phyloP scores from a whole-genome alignment of 2,113 vertebrate species.

The Clupea harengus region DNA sequence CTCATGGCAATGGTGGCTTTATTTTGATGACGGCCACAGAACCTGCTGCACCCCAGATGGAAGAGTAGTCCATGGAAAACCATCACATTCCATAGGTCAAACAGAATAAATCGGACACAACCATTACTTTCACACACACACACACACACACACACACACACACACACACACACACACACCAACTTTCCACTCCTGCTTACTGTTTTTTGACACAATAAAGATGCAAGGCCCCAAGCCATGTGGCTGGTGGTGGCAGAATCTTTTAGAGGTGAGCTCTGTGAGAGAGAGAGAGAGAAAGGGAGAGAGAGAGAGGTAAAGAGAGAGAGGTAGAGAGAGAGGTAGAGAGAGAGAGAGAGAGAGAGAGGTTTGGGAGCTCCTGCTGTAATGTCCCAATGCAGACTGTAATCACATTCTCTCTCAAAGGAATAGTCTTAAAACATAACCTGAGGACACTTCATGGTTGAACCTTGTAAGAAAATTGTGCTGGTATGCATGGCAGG shows the following conservation, averaged over 20 bases:
- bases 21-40: not conserved
- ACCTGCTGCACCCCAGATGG: not conserved
- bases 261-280: not conserved
- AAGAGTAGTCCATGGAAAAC: not conserved
- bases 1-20: not conserved
- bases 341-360: not conserved
- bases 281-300: not conserved
- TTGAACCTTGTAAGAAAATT: not conserved
- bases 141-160: not conserved
- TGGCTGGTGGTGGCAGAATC: not conserved
- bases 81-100: not conserved
- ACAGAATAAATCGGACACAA: not conserved
- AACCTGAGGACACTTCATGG: not conserved
- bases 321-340: not conserved
- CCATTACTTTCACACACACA: not conserved
- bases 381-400: not conserved
- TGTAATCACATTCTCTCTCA: not conserved
- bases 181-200: constrained; percentile 14
- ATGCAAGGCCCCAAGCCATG: not conserved
- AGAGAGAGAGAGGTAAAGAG: not conserved
- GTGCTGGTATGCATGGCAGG: not conserved
- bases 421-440: not conserved
- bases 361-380: not conserved
- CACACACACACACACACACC: not conserved
- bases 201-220: not conserved